Percentiles rank a stretch among this genome's conserved stretches.
Evolutionary conservation across 2,797 vertebrate genomes (phyloP).

Genomic region (Hoplostethus atlanticus): DNA sequence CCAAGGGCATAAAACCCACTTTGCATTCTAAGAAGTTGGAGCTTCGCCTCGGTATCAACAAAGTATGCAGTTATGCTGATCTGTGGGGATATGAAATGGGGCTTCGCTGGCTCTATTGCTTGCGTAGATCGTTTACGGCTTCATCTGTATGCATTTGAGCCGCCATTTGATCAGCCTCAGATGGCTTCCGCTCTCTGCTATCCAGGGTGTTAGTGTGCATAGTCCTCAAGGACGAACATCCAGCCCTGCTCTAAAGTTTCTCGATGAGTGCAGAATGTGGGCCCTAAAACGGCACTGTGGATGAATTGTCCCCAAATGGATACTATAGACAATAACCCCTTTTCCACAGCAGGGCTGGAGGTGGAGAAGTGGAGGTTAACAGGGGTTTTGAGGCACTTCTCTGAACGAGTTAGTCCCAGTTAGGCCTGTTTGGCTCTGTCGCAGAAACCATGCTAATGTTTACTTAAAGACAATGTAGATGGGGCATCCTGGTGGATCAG

Average conservation of each 20-base stretch:
- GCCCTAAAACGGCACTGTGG: no score
- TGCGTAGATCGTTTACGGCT: conserved; percentile 31
- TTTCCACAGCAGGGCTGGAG: neutral
- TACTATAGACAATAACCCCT: conserved; percentile 20
- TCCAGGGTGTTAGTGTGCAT: conserved; percentile 21
- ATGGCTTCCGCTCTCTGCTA: conserved; percentile 35
- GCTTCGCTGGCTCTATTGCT: conserved; percentile 25
- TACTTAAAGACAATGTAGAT: neutral
- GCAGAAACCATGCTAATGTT: neutral
- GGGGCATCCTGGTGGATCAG: neutral
- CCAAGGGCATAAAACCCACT: neutral
- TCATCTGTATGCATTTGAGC: conserved; percentile 58
- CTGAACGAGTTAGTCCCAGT: no score
- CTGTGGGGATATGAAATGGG: conserved; percentile 25
- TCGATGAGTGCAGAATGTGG: no score
- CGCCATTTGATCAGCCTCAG: conserved; percentile 24
- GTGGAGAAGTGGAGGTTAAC: neutral
- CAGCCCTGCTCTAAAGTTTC: neutral
- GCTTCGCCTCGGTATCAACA: neutral
- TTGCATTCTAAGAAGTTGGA: neutral
- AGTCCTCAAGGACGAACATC: neutral
- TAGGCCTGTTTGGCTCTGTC: neutral
- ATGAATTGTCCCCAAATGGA: neutral
- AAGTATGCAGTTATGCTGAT: conserved; percentile 25
- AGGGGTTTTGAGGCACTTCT: no score